A percentile compares a stretch with the other conserved stretches of the same genome.
phyloP scores from a whole-genome alignment of 2,113 vertebrate species.

The Pseudonaja textilis region DNA sequence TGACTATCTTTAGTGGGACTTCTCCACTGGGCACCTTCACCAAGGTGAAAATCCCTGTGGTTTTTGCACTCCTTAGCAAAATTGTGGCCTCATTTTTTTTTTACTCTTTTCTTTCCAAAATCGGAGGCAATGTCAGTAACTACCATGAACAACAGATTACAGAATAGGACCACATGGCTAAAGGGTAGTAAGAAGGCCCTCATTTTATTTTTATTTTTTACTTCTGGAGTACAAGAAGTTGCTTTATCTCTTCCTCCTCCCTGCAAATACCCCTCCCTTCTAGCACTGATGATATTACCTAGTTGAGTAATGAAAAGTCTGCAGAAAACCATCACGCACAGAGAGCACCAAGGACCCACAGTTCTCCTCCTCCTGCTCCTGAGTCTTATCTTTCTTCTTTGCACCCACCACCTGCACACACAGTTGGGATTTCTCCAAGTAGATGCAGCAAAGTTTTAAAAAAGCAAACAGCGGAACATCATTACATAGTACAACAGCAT shows the following conservation, averaged over 20 bases:
- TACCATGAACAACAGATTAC: conserved; percentile 26
- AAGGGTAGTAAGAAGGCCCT: conserved; percentile 1
- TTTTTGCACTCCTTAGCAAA: neutral
- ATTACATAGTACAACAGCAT: conserved; percentile 29
- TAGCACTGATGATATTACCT: too few species aligned
- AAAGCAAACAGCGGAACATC: conserved; percentile 27
- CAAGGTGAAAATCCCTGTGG: neutral
- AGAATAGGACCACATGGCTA: neutral
- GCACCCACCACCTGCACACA: neutral
- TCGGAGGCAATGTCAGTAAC: neutral
- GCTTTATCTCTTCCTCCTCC: neutral
- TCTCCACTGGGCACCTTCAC: too few species aligned
- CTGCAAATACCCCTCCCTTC: too few species aligned
- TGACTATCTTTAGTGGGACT: too few species aligned
- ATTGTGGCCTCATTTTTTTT: neutral
- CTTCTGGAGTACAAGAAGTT: neutral
- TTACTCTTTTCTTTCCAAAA: neutral
- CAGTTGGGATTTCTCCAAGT: conserved; percentile 7
- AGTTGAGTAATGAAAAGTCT: too few species aligned
- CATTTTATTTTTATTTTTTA: neutral
- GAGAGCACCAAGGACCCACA: too few species aligned
- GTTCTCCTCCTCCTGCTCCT: too few species aligned
- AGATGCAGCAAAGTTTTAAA: conserved; percentile 40
- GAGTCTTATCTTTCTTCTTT: neutral
- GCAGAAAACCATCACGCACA: too few species aligned